Evolutionary conservation across 2,113 vertebrate genomes (phyloP).

Genomic region (Zapus hudsonius): DNA sequence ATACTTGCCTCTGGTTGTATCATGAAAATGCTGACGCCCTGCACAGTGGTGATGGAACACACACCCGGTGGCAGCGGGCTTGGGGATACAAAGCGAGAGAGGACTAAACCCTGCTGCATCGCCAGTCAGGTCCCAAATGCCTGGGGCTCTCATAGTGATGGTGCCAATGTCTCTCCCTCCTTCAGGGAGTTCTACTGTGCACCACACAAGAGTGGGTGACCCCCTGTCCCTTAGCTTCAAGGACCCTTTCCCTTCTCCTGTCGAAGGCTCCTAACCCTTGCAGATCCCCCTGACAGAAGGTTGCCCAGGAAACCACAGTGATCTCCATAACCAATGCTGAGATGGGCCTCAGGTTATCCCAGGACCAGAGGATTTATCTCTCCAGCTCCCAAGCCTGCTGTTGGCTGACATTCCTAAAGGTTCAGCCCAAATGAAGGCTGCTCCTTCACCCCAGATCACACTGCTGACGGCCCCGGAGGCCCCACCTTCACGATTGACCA

Average conservation of each 20-base stretch:
- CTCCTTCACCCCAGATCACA: not conserved
- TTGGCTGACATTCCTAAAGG: no score
- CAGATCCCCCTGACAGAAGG: not conserved
- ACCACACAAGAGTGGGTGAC: no score
- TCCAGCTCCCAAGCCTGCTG: not conserved
- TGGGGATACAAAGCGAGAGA: not conserved
- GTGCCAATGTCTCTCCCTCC: not conserved
- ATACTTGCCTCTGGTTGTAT: not conserved
- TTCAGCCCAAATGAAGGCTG: not conserved
- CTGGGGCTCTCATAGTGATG: not conserved
- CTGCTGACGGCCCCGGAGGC: rapidly evolving
- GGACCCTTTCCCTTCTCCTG: not conserved
- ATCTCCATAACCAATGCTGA: rapidly evolving
- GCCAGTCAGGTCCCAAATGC: not conserved
- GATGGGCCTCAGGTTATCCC: not conserved
- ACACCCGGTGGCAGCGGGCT: not conserved
- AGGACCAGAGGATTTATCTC: not conserved
- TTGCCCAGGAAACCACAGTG: not conserved
- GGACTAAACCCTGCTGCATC: not conserved
- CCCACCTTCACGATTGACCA: rapidly evolving
- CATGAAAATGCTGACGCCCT: conserved; percentile 45
- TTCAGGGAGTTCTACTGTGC: not conserved
- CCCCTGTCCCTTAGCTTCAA: not conserved
- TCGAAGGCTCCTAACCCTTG: not conserved
- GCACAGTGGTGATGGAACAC: not conserved